These are phyloP conservation scores for Agrenia bidenticulata DNA, from an alignment of 2,888 invertebrate species.

Conservation along the genomic window DNA sequence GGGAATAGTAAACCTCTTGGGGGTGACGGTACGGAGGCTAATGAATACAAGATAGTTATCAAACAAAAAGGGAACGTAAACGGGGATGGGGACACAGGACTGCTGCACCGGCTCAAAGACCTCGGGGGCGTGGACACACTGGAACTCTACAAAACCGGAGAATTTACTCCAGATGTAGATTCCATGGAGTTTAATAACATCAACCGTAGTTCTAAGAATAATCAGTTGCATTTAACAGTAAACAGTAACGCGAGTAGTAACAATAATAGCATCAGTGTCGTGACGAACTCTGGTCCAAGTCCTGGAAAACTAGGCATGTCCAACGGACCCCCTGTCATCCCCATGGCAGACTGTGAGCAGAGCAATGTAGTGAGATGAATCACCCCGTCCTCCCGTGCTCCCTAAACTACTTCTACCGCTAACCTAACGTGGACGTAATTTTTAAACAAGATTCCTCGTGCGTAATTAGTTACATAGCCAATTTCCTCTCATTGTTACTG, in stretches of 20 bases:
- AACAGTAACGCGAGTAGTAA: slow-evolving; percentile 21
- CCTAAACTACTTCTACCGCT: too few species aligned
- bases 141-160: slow-evolving; percentile 5
- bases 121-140: slow-evolving; percentile 5
- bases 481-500: too few species aligned
- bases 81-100: slow-evolving; percentile 9
- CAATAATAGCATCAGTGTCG: slow-evolving; percentile 25
- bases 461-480: too few species aligned
- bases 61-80: slow-evolving; percentile 14
- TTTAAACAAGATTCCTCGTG: too few species aligned
- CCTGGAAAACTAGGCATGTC: slow-evolving; percentile 20
- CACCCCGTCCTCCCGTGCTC: not conserved
- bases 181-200: slow-evolving; percentile 13
- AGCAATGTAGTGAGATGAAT: slow-evolving; percentile 21
- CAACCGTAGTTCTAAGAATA: slow-evolving; percentile 20
- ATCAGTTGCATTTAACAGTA: slow-evolving; percentile 17
- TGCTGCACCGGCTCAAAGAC: not conserved
- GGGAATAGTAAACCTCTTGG: slow-evolving; percentile 30
- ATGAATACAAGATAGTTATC: too few species aligned
- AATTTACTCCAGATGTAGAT: slow-evolving; percentile 21
- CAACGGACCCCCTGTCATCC: slow-evolving; percentile 20
- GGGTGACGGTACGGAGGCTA: too few species aligned
- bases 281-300: slow-evolving; percentile 21
- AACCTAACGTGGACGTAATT: too few species aligned
- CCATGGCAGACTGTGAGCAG: slow-evolving; percentile 23